These are phyloP conservation scores for Stichodactyla mertensii DNA, from an alignment of 64 coral and sea anemone species.

Conservation along the genomic window DNA sequence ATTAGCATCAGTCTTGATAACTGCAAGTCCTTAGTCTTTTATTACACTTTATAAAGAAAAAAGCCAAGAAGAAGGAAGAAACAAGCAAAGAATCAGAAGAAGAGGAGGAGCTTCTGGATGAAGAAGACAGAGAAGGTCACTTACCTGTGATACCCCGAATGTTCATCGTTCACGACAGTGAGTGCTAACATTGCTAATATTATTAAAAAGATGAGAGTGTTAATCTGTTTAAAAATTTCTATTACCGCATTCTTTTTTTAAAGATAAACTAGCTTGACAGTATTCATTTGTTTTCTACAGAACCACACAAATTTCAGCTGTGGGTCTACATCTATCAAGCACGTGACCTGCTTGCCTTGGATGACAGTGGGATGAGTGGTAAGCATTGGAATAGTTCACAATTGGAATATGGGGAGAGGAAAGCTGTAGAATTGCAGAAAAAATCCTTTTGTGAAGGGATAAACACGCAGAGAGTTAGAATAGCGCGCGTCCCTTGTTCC, in stretches of 20 bases:
- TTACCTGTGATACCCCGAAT: slow-evolving; percentile 18
- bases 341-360: slow-evolving; percentile 54
- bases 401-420: too few relatives aligned
- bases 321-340: slow-evolving; percentile 67
- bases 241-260: too few relatives aligned
- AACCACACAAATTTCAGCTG: slow-evolving; percentile 47
- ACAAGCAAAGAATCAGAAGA: background rate
- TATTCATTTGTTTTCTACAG: background rate
- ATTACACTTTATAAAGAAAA: background rate
- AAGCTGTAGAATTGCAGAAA: too few relatives aligned
- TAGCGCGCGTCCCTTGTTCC: too few relatives aligned
- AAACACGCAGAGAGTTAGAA: too few relatives aligned
- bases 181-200: background rate
- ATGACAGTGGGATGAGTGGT: slow-evolving; percentile 63
- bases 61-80: background rate
- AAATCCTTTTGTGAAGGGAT: too few relatives aligned
- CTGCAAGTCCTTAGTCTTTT: background rate
- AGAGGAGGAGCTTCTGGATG: background rate
- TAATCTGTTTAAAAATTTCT: too few relatives aligned
- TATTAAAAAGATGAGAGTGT: too few relatives aligned
- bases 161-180: slow-evolving; percentile 9
- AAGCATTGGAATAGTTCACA: background rate
- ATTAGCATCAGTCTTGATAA: too few relatives aligned
- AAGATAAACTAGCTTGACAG: background rate
- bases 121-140: background rate